These are phyloP conservation scores for Coptodon rendalli DNA, from an alignment of 2,113 vertebrate species.

Conservation along the genomic window DNA sequence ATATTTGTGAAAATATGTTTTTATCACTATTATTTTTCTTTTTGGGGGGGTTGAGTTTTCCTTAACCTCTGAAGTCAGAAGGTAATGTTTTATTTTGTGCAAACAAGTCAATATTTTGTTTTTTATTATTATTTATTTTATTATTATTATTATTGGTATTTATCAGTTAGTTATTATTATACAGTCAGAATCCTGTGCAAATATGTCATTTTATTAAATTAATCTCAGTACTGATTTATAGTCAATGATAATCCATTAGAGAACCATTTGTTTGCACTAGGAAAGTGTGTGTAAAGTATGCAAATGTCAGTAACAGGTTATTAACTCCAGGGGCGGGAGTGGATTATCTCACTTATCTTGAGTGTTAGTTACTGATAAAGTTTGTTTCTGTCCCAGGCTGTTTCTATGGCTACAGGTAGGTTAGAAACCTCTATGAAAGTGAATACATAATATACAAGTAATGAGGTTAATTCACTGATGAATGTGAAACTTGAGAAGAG, in stretches of 20 bases:
- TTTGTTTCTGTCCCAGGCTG: background rate
- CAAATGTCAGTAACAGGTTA: background rate
- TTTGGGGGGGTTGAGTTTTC: background rate
- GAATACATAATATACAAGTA: background rate
- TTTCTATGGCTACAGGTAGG: background rate
- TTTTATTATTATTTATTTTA: background rate
- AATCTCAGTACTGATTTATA: background rate
- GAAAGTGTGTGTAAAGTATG: background rate
- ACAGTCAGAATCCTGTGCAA: background rate
- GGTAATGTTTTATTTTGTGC: background rate
- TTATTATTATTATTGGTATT: background rate
- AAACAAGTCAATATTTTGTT: background rate
- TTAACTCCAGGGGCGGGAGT: background rate
- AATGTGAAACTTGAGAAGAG: background rate
- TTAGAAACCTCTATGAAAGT: background rate
- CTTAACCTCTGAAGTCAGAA: background rate
- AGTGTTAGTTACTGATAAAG: background rate
- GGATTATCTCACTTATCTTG: background rate
- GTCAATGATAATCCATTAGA: background rate
- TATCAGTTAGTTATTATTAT: background rate
- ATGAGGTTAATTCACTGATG: background rate
- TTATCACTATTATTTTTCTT: background rate
- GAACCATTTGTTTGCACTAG: background rate
- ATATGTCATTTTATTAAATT: background rate
- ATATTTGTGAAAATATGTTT: background rate